Base-by-base conservation (phyloP, 2,797 vertebrate genomes). In the Protonibea diacanthus region DNA sequence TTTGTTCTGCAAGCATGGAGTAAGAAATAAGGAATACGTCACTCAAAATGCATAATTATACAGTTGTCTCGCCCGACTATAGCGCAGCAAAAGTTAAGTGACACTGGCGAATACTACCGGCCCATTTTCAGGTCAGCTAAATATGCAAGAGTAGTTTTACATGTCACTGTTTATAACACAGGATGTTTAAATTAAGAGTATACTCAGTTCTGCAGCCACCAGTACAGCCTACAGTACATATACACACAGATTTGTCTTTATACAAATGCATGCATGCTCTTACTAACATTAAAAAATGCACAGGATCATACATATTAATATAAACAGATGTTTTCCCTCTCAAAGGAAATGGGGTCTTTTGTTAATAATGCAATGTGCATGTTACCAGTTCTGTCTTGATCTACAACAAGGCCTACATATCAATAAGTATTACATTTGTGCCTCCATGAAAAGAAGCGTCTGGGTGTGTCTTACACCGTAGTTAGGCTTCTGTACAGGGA, bases 321-420 rank as follows among this genome's bases (percentile, higher is more conserved):
- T n/a, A 21, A 71, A 57, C 21, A 74, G 56, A 67, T 66, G 63
- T 70, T 69, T 18, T 60, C 29, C 27, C 29, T 56, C 17, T 73
- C 3, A 45, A 21, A 12, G 59, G 23, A 63, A 27, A 38, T 6
- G 9, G 52, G 6, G 9, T 64, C 40, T 56, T 20, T 45, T 64
- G 29, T 59, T 61, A 33, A 51, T 42, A 65, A 65, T 38, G 45
- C 2, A 66, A 33, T 15, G 27, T 68, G 14, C 44, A 21, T 51
- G 57, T 70, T 51, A 40, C 74, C 23, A 65, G n/a, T 17, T 33
- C 2, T 38, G 23, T 56, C 61, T 51, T 58, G 21, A 42, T 65
- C 33, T 65, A 44, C 13, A 64, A 23, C 7, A 29, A 63, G 55
- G 44, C 52, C 29, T 60, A 29, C 42, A 29, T 45, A 12, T 40